Conservation (phyloP, 2,113 vertebrate species). For the Amblyopsis rosae region DNA sequence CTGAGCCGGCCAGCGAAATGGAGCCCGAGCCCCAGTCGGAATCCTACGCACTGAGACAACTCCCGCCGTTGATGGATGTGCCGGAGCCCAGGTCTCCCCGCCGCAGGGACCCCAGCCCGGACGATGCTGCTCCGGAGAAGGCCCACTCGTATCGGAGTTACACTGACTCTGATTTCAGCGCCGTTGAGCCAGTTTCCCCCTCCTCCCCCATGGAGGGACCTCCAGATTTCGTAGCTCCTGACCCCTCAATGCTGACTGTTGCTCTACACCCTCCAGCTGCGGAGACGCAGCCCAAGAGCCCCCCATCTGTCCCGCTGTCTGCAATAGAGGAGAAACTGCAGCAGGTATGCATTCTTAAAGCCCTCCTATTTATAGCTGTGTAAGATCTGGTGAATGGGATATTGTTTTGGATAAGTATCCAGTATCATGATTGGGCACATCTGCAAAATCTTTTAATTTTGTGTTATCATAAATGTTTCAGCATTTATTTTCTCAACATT, state of each 20-base stretch:
- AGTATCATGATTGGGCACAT: neutral
- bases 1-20: constrained; percentile 56
- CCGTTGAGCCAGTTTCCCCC: constrained; percentile 26
- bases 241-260: constrained; percentile 43
- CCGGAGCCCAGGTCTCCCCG: constrained; percentile 32
- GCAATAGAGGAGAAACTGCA: constrained; percentile 70
- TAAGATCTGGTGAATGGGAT: neutral
- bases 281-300: constrained; percentile 27
- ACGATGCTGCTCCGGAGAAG: constrained; percentile 28
- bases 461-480: neutral
- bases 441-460: too few species aligned
- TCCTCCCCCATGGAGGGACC: constrained; percentile 65
- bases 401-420: neutral
- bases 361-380: neutral
- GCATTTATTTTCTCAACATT: neutral
- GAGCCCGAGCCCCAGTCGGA: constrained; percentile 8
- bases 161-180: constrained; percentile 70
- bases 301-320: constrained; percentile 50
- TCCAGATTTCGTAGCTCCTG: constrained; percentile 73
- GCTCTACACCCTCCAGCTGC: constrained; percentile 12
- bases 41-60: constrained; percentile 28
- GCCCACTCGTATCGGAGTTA: constrained; percentile 57
- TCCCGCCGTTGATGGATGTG: constrained; percentile 64
- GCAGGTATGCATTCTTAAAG: constrained; percentile 56
- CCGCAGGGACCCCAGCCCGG: constrained; percentile 21